Base-by-base conservation (phyloP, 2,113 vertebrate species). In the Anser brachyrhynchus region DNA sequence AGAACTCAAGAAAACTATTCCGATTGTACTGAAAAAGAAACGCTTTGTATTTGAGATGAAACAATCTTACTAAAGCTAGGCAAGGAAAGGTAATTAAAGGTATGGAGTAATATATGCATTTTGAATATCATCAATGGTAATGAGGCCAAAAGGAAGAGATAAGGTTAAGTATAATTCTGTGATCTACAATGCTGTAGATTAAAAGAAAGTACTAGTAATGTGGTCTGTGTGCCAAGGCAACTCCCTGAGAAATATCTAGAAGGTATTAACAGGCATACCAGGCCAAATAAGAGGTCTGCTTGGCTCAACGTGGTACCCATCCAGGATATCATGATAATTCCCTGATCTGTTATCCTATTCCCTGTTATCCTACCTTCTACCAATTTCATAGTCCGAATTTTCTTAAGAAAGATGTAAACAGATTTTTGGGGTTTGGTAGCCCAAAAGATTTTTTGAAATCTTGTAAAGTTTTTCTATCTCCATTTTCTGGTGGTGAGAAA, bases 11-110 rank as follows among this genome's bases (percentile, higher is more conserved):
- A 77, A 89, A 70, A 78, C 25, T 55, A 44, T 21, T 90, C 43
- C 77, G 46, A 77, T 74, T 64, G 13, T 73, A 51, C 46, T 94
- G 26, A 87, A 62, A 89, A 85, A 90, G 17, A 82, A 86, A 11
- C 49, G 46, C 76, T 94, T 94, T 95, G 75, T 90, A 64, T 96
- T 90, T 93, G 51, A 97, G 87, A 90, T 97, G 81, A 96, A 94
- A 96, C 64, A 66, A 44, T 70, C 94, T 94, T 94, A 82, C 84
- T 95, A 92, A 92, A 92, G 29, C 49, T 54, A 71, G 58, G 58
- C 28, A 85, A 73, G 43, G 72, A 22, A 43, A 73, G 17, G 44
- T 96, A 90, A 94, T 94, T 95, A 94, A 95, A 92, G 41, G 59
- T 93, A 64, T 13, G n/a, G 41, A 80, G 88, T 85, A 91, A 71